Evolutionary conservation across 2,113 vertebrate genomes (phyloP).

Genomic region (Anser cygnoides): DNA sequence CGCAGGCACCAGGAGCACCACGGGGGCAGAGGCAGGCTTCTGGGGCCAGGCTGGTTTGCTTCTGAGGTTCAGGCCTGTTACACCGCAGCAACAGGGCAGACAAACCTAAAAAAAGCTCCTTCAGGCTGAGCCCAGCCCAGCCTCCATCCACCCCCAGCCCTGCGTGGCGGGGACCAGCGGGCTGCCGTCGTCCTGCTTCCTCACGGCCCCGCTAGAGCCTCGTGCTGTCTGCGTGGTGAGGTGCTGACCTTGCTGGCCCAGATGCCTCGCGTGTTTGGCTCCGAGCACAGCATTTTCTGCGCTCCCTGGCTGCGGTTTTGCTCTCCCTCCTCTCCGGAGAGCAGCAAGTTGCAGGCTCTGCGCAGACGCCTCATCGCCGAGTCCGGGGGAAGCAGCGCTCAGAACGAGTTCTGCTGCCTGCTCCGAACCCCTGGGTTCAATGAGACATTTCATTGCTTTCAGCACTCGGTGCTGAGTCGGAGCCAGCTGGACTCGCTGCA

Average conservation of each 20-base stretch:
- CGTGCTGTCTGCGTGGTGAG: accelerated
- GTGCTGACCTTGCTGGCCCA: background rate
- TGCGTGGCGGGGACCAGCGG: background rate
- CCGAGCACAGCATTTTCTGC: accelerated
- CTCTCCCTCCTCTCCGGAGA: background rate
- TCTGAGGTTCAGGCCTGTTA: background rate
- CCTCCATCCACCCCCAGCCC: background rate
- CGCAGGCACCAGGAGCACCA: accelerated
- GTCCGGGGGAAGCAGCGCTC: background rate
- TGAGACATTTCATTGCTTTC: background rate
- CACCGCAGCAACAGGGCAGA: background rate
- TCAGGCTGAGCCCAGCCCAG: background rate
- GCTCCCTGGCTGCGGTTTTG: background rate
- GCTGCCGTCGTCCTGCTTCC: background rate
- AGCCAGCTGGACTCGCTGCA: background rate
- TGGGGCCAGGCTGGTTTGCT: background rate
- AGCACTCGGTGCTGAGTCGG: background rate
- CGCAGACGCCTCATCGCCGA: background rate
- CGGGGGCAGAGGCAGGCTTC: background rate
- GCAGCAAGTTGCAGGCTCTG: background rate
- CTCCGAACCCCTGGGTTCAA: background rate
- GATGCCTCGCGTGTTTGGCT: background rate
- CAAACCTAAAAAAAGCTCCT: background rate
- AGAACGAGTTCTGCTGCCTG: background rate
- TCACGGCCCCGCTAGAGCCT: accelerated